These are phyloP conservation scores for Linnaemya vulpina DNA, from an alignment of 2,888 invertebrate genomes.

Conservation along the genomic window DNA sequence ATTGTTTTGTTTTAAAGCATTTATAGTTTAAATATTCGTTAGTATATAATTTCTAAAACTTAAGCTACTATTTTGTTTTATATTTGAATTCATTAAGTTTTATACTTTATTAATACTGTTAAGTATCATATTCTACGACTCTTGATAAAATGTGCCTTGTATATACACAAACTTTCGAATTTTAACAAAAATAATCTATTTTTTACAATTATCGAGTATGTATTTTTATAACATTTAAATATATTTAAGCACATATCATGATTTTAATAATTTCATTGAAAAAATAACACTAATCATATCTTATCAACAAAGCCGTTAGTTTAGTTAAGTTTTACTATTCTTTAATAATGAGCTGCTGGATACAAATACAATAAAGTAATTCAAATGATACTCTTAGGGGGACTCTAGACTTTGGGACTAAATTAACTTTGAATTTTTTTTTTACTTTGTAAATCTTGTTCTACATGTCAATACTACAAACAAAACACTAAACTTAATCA, in stretches of 20 bases:
- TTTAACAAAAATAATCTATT: neutral
- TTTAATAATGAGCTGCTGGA: too few relatives aligned
- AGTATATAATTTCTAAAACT: conserved; percentile 17
- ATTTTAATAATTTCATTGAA: conserved; percentile 25
- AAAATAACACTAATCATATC: conserved; percentile 1
- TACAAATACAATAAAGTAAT: too few relatives aligned
- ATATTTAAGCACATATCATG: conserved; percentile 48
- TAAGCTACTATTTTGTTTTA: conserved; percentile 15
- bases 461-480: too few relatives aligned
- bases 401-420: too few relatives aligned
- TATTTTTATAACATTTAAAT: conserved; percentile 32
- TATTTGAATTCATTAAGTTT: neutral
- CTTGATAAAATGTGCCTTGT: conserved; percentile 66
- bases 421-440: too few relatives aligned
- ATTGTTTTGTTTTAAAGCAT: conserved; percentile 58
- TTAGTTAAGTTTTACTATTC: too few relatives aligned
- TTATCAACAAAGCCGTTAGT: neutral
- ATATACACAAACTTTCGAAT: conserved; percentile 47
- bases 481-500: too few relatives aligned
- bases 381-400: too few relatives aligned
- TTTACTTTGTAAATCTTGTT: too few relatives aligned
- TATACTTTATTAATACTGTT: conserved; percentile 4
- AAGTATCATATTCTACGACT: conserved; percentile 27
- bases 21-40: conserved; percentile 65
- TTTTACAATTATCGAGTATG: conserved; percentile 14